phyloP scores from a whole-genome alignment of 2,113 vertebrate genomes.

The Bambusicola thoracicus region DNA sequence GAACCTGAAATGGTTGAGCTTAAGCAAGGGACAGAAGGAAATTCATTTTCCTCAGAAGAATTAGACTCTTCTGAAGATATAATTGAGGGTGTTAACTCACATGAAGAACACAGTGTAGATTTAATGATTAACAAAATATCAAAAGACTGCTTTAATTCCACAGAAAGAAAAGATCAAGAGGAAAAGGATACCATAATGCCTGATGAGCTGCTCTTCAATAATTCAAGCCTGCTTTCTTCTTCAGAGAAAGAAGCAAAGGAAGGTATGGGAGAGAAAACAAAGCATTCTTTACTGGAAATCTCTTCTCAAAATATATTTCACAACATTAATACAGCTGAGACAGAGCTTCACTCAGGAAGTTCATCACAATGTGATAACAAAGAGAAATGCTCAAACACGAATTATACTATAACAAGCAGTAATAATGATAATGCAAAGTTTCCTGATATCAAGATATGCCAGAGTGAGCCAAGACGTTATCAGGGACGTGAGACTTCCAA shows the following conservation, averaged over 20 bases:
- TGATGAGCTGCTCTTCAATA: not conserved
- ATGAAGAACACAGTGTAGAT: not conserved
- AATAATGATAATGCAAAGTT: not conserved
- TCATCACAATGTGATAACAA: not conserved
- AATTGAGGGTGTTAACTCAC: not conserved
- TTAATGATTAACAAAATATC: not conserved
- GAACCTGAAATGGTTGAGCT: not conserved
- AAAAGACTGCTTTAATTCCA: not conserved
- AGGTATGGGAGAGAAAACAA: fast-evolving
- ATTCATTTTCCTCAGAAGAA: not conserved
- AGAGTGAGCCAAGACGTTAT: not conserved
- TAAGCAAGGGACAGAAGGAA: not conserved
- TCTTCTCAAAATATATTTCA: not conserved
- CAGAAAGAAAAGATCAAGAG: conserved; percentile 7
- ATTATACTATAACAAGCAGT: not conserved
- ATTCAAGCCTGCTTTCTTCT: not conserved
- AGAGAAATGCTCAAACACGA: not conserved
- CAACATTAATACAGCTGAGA: not conserved
- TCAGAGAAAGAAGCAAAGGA: not conserved
- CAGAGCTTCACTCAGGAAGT: not conserved
- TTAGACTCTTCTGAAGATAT: not conserved
- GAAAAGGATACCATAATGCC: not conserved
- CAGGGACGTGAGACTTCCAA: not conserved
- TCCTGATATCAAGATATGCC: not conserved
- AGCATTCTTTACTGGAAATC: not conserved